Base-by-base conservation (phyloP, 2,888 invertebrate species). In the Azorinus chamasolen region DNA sequence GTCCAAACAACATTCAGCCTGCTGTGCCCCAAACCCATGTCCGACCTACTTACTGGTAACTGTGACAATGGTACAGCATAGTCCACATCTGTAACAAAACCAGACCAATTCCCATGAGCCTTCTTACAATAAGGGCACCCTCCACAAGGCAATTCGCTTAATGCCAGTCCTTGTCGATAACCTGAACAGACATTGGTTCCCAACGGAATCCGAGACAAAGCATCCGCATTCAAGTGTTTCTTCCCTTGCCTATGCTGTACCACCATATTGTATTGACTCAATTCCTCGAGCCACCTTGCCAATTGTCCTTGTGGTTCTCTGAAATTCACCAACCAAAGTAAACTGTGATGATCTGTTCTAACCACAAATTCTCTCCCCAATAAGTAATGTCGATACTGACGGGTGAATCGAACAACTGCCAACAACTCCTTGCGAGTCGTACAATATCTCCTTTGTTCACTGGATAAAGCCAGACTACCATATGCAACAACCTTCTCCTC, bases 201-300 rank as follows among this genome's bases (percentile, higher is more conserved):
- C n/a, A n/a, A 10, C 2, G 48, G 22, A 20, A 37, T 12, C 41
- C 66, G 10, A 0, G 57, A 57, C 3, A 66, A 16, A 16, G 48
- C 57, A 25, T 66, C 57, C 8, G 57, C 66, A 57, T 66, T 66
- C 3, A 24, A 37, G 24, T 66, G 50, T 2, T 66, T 20, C 2
- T 37, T 37, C 3, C 73, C 72, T 45, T 48, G 18, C 10, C 78
- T 37, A 66, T 79, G 73, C 27, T 69, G 22, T 1, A 83, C 57
- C 3, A 20, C 18, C 71, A 82, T 61, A 22, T 82, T 51, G 53
- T 75, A 83, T 48, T 83, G 81, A 12, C 55, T 48, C 6, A 84
- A 37, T 43, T 81, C 82, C 32, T 83, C 80, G 12, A 82, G 22
- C 83, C 83, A 83, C 18, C 83, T 43, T 0, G 83, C 82, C n/a